Base-by-base conservation (phyloP, 2,797 vertebrate genomes). In the Chromobotia macracanthus region DNA sequence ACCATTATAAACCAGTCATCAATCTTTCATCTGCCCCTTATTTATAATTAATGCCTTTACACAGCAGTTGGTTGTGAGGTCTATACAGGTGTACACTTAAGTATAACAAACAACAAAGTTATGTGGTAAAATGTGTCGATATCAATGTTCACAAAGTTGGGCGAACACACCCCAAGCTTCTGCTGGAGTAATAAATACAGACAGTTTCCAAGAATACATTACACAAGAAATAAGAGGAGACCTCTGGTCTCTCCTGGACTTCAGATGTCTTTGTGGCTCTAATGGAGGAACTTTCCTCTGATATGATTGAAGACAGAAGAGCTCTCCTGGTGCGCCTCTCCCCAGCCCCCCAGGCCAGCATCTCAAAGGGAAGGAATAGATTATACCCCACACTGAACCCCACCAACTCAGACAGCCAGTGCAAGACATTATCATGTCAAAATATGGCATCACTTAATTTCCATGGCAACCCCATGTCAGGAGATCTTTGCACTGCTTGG, bases 331-430 rank as follows among this genome's bases (percentile, higher is more conserved):
- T 66, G 77, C 82, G 68, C 79, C 75, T 71, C 72, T 73, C 75
- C 80, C 75, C 65, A 64, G 46, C 81, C 85, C 85, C 77, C 68
- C 83, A 76, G 83, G 81, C 79, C 77, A 83, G 83, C 77, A 75
- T 72, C 85, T 84, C 85, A 86, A 86, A 86, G 83, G 83, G 83
- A 84, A 80, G 83, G 83, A 86, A 86, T 84, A 86, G 83, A 84
- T 86, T 79, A 84, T 81, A 83, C 79, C 81, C 81, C 83, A 50
- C 78, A 25, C 82, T 67, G 67, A 86, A 84, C 83, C 85, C 83
- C 83, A 82, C 76, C 80, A 86, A 82, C 55, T 83, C 85, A 84
- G 83, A 75, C 81, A 82, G 81, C 28, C 83, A 77, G 80, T 75
- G 70, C 77, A 67, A 76, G 70, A 82, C 80, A 86, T 84, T 78